Evolutionary conservation across 2,888 invertebrate species (phyloP).

Genomic region (Yponomeuta malinellus): DNA sequence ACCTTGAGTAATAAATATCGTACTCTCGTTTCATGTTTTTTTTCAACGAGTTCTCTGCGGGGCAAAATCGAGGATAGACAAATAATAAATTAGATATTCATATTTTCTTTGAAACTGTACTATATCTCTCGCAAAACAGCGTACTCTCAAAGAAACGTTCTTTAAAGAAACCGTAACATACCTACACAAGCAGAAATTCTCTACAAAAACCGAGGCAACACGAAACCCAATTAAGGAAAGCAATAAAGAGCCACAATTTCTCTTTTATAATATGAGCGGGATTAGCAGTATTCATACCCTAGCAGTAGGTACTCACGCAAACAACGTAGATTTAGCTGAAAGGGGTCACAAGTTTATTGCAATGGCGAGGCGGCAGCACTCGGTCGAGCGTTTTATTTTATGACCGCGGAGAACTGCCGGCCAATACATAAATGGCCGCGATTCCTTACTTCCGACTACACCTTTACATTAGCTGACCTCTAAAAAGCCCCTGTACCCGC

Average conservation of each 20-base stretch:
- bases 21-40: not conserved
- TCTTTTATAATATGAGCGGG: conserved; percentile 7
- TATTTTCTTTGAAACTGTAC: not conserved
- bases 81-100: conserved; percentile 4
- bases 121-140: not conserved
- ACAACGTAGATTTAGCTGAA: not conserved
- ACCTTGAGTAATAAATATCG: not conserved
- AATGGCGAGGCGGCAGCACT: not conserved
- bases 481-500: not conserved
- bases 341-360: conserved; percentile 10
- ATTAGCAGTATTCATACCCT: conserved; percentile 4
- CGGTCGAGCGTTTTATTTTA: conserved; percentile 26
- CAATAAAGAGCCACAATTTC: conserved; percentile 9
- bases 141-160: not conserved
- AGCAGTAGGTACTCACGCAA: not conserved
- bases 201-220: not conserved
- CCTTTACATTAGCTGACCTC: conserved; percentile 10
- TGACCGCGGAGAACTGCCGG: not conserved
- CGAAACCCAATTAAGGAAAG: conserved; percentile 1
- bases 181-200: not conserved
- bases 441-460: conserved; percentile 6
- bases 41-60: not conserved
- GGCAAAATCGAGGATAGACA: not conserved
- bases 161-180: not conserved
- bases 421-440: conserved; percentile 7